Evolutionary conservation across 2,113 vertebrate species (phyloP), one percentile per base, ranked within the genome.

Genomic region (Otis tarda): DNA sequence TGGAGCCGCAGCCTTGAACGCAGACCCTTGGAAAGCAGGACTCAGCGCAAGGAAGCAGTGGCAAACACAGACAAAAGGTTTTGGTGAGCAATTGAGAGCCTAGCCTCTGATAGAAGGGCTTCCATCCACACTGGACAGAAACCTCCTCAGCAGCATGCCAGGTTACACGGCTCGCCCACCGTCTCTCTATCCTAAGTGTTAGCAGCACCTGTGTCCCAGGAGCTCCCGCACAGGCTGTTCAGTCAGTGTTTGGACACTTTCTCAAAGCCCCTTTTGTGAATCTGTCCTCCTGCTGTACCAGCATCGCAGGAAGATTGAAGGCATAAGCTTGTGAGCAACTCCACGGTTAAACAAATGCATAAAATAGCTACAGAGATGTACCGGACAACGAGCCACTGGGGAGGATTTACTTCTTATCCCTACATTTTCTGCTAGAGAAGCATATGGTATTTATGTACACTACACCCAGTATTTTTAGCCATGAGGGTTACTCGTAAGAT

Each of bases 331-430:
- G 0, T 22, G 27, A 87, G 27, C 52, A 75, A 63, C 15, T 70
- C 14, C 31, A 45, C 1, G 43, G 56, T 30, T 82, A 76, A 87
- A 91, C 28, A 84, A 78, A 79, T 2, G 4, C 27, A 39, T 39
- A 14, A 85, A 92, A 19, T 33, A 92, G 88, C 67, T n/a, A 71
- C 30, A 85, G 78, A 93, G 67, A 83, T 85, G 19, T 31, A 90
- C 37, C 7, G 94, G 89, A 95, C 90, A 93, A 88, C 9, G 45
- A 96, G 77, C 79, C 77, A 68, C 74, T 28, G 45, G 83, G 83
- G 77, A 95, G 53, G 87, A 87, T 89, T 93, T 91, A 49, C 75
- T 94, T 68, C 77, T 94, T 82, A 77, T 81, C 73, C 68, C 76
- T 57, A 75, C 64, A 57, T 71, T 68, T 82, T 93, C 83, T 89